Evolutionary conservation across 2,888 invertebrate species (phyloP), one percentile per base, ranked within the genome.

Genomic region (Furcula furcula): DNA sequence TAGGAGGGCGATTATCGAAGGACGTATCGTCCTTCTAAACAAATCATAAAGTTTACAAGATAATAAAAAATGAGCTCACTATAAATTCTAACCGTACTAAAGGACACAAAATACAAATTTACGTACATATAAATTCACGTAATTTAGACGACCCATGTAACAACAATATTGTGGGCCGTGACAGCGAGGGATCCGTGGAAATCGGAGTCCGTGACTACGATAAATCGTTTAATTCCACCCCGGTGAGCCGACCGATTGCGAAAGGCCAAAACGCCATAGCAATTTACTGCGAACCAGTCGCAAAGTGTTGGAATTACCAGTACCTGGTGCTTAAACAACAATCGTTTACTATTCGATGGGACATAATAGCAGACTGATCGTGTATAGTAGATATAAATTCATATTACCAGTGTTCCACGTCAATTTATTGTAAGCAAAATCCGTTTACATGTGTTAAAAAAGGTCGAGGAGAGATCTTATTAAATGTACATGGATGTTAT

Each of bases 161-260:
- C 68, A 74, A 71, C 70, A 76, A 70, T 73, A 74, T 70, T 69
- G 68, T 62, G 45, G 60, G 40, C 65, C 58, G 64, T 67, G 72
- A 75, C 72, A 70, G 60, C 65, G 56, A 27, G 25, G 14, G 65
- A 68, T 71, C 68, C 65, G 68, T 65, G 63, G 65, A 74, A 77
- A 73, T 73, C 75, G 76, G 54, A 63, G 62, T 71, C 73, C 76
- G 75, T 80, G 79, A 79, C 76, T 74, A 69, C 83, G 71, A 84
- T 85, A 85, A 81, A 85, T 84, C 83, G 82, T 79, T 85, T 85
- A 80, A 84, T 84, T 84, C 82, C 77, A 76, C 74, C 73, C 76
- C 65, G 64, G 76, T 81, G 84, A 77, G 70, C 82, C 67, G 66
- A 57, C 68, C 80, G 79, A 83, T 80, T 78, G 79, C 75, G 70